Conservation (phyloP, 2,888 invertebrate genomes). For the Andricus quercusramuli region DNA sequence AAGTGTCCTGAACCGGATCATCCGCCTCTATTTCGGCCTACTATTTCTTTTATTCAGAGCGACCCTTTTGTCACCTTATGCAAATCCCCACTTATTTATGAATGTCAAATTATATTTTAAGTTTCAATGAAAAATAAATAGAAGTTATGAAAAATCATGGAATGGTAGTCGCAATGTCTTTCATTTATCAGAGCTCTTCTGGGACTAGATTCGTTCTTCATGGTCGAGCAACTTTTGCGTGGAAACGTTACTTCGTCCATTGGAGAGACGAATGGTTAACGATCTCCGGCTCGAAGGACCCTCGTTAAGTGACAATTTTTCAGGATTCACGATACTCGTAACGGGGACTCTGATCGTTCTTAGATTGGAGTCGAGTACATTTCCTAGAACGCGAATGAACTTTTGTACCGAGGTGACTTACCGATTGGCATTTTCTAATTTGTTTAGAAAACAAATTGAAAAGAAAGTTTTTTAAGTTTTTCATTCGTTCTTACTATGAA, state of each 20-base stretch:
- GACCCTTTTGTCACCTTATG: too few relatives aligned
- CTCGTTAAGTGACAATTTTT: conserved; percentile 40
- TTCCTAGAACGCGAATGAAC: conserved; percentile 38
- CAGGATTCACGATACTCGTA: conserved; percentile 38
- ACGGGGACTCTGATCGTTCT: conserved; percentile 24
- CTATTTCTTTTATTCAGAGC: neutral
- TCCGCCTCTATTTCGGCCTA: neutral
- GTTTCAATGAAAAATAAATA: too few relatives aligned
- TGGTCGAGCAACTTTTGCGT: conserved; percentile 32
- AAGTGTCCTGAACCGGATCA: neutral
- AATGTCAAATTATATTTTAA: too few relatives aligned
- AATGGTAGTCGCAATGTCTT: neutral
- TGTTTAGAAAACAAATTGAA: neutral
- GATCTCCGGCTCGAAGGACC: conserved; percentile 23
- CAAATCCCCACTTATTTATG: too few relatives aligned
- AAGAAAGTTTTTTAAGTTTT: neutral
- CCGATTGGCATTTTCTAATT: conserved; percentile 8
- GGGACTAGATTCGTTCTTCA: conserved; percentile 24
- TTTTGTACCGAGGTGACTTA: conserved; percentile 7
- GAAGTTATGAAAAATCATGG: neutral
- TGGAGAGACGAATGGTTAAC: conserved; percentile 36
- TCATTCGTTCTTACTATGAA: too few relatives aligned
- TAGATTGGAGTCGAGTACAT: conserved; percentile 23
- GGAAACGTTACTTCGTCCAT: conserved; percentile 16
- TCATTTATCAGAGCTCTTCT: conserved; percentile 16